Base-by-base conservation (phyloP, 2,888 invertebrate species). In the Horisme vitalbata region DNA sequence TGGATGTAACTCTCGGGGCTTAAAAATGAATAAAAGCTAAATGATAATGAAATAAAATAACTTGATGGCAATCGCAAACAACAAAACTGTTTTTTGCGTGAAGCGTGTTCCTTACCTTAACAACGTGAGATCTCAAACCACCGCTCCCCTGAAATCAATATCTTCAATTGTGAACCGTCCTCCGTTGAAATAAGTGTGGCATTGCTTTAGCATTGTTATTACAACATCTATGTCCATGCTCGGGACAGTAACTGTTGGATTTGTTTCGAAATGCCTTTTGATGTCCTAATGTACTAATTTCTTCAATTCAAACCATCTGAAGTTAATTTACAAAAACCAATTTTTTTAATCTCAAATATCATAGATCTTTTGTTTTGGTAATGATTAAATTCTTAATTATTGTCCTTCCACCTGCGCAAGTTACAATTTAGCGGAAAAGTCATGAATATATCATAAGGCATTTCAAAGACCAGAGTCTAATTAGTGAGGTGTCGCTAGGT, bases 101-200 rank as follows among this genome's bases (percentile, higher is more conserved):
- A 82, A 83, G 83, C 81, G 71, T 72, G 66, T 61, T 51, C 61
- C 85, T 86, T 74, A 88, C 87, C 86, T 88, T 88, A 3, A 88
- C 80, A 59, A 85, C 75, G 64, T 84, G 87, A 39, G 83, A 60
- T 68, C 76, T 86, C 60, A 72, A 61, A 62, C 85, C 63, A 55
- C 87, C 87, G 81, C 80, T 83, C 71, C 85, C 88, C 88, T 89
- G 88, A 79, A 89, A 89, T 75, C 63, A 83, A 84, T 60, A 83
- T 64, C 64, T 77, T 78, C 65, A 79, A 69, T 75, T 64, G 55
- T 51, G 63, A 62, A 56, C 52, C 43, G 51, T 61, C 56, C 63
- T 63, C 57, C 61, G 45, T 59, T 47, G 54, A 34, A 4, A 52
- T 41, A 48, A 45, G 43, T 45, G 59, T 53, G 47, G 55, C 50